Percentiles rank a stretch among this genome's conserved stretches.
Conservation (phyloP, 2,888 invertebrate genomes). For the Anaspis maculata region DNA sequence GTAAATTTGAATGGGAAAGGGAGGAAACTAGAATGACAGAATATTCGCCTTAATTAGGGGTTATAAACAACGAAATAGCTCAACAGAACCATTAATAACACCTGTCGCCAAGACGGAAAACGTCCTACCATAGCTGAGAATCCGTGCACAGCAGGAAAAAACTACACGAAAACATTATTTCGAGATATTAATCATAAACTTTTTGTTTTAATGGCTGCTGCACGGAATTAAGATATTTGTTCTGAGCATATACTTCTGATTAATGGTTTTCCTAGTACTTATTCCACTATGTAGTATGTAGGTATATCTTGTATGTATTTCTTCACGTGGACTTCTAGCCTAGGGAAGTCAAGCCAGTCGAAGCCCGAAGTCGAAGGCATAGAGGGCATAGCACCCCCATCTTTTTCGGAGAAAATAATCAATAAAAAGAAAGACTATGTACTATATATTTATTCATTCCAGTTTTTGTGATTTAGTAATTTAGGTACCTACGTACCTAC, state of each 20-base stretch:
- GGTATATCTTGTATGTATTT: too few relatives aligned
- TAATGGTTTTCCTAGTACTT: constrained; percentile 11
- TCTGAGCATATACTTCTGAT: constrained; percentile 17
- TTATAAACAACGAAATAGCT: constrained; percentile 6
- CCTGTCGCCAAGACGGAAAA: constrained; percentile 17
- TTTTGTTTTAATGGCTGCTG: constrained; percentile 21
- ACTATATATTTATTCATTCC: too few relatives aligned
- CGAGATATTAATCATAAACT: constrained; percentile 24
- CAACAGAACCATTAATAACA: constrained; percentile 23
- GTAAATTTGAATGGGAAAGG: too few relatives aligned
- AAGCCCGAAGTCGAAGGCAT: too few relatives aligned
- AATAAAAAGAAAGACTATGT: too few relatives aligned
- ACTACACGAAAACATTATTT: constrained; percentile 22
- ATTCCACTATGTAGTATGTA: too few relatives aligned
- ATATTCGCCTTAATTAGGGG: constrained; percentile 8
- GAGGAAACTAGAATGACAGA: constrained; percentile 5
- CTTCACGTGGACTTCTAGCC: too few relatives aligned
- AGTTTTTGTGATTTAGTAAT: too few relatives aligned
- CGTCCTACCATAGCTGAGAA: constrained; percentile 12
- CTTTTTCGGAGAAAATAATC: too few relatives aligned
- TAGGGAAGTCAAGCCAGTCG: too few relatives aligned
- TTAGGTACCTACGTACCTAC: too few relatives aligned
- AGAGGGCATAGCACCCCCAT: too few relatives aligned
- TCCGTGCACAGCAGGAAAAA: constrained; percentile 15
- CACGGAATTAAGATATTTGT: constrained; percentile 26